Evolutionary conservation across 2,113 vertebrate species (phyloP).

Genomic region (Pipra filicauda): DNA sequence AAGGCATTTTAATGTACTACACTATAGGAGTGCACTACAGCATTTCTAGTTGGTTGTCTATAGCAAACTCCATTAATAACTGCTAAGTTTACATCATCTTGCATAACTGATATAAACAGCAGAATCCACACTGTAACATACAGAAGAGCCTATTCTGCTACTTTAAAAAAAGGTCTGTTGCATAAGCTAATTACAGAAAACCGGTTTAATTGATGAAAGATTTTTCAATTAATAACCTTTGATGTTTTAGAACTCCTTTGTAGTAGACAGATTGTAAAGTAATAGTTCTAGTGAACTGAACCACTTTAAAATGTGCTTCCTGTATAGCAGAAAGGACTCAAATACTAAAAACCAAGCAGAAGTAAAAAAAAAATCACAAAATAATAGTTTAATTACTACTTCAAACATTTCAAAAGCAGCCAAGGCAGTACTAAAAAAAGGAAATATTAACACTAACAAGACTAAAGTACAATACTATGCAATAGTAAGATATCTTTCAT

Average conservation of each 20-base stretch:
- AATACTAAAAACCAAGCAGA: conserved; percentile 19
- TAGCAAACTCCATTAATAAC: neutral
- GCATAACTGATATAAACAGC: neutral
- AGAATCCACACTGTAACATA: neutral
- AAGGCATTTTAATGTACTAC: neutral
- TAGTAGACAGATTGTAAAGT: neutral
- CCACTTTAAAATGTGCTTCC: neutral
- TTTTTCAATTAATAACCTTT: neutral
- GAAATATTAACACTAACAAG: conserved; percentile 38
- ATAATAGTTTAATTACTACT: conserved; percentile 72
- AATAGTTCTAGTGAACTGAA: neutral
- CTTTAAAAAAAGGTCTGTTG: neutral
- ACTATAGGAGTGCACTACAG: neutral
- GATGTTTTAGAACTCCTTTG: neutral
- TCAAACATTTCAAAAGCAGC: conserved; percentile 53
- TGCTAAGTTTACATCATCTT: neutral
- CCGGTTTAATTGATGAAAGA: neutral
- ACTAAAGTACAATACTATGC: conserved; percentile 46
- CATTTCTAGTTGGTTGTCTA: neutral
- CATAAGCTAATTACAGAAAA: neutral
- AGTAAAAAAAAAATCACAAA: conserved; percentile 61
- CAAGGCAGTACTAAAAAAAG: conserved; percentile 27
- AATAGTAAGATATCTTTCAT: conserved; percentile 37
- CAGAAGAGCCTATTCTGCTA: neutral
- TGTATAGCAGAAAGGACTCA: neutral